These are phyloP conservation scores for Siderastrea radians DNA, from an alignment of 92 coral and sea anemone genomes.

Conservation along the genomic window DNA sequence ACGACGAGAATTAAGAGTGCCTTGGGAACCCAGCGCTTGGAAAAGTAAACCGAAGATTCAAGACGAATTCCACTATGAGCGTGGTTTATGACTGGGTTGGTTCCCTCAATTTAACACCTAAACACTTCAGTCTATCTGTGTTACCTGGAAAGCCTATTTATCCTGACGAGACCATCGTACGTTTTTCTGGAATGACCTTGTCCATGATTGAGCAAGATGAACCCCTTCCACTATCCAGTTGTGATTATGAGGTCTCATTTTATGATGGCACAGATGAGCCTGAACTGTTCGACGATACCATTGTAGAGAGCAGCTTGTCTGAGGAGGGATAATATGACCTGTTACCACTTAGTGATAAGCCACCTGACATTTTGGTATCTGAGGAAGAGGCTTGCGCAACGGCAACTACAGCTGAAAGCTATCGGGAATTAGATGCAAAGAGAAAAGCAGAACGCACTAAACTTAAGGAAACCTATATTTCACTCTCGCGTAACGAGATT, in stretches of 20 bases:
- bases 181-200: neutral
- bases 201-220: neutral
- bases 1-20: slow-evolving; percentile 1
- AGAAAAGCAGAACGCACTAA: too few relatives aligned
- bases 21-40: neutral
- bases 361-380: too few relatives aligned
- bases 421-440: too few relatives aligned
- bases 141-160: neutral
- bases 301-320: too few relatives aligned
- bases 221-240: neutral
- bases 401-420: too few relatives aligned
- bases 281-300: too few relatives aligned
- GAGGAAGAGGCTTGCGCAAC: too few relatives aligned
- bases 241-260: slow-evolving; percentile 16
- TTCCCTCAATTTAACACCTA: slow-evolving; percentile 22
- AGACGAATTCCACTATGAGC: neutral
- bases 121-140: slow-evolving; percentile 5
- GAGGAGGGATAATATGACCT: too few relatives aligned
- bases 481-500: too few relatives aligned
- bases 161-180: neutral
- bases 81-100: slow-evolving; percentile 46
- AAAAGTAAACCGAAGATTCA: slow-evolving; percentile 8
- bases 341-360: too few relatives aligned
- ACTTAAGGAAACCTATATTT: too few relatives aligned
- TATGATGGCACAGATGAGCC: neutral